These are phyloP conservation scores for Bathynomus jamesi DNA, from an alignment of 1,140 invertebrate species.

Conservation along the genomic window DNA sequence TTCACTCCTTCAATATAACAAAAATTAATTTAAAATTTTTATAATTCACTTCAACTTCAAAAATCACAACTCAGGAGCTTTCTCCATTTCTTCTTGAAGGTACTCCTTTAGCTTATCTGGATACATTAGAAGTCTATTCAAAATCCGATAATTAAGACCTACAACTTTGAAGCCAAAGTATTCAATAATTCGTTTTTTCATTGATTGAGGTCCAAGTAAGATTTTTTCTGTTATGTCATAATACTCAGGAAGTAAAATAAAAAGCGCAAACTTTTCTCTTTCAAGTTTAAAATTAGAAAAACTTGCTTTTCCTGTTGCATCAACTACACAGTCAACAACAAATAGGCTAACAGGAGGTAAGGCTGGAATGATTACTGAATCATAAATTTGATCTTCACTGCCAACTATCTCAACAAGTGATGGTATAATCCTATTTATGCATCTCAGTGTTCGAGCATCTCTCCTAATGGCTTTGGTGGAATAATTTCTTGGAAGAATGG, in stretches of 20 bases:
- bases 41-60: too few relatives aligned
- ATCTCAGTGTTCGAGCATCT: constrained; percentile 51
- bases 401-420: constrained; percentile 45
- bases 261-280: constrained; percentile 44
- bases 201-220: constrained; percentile 49
- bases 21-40: too few relatives aligned
- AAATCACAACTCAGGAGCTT: constrained; percentile 33
- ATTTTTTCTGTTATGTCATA: constrained; percentile 50
- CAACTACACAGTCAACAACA: constrained; percentile 54
- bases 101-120: constrained; percentile 44
- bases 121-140: constrained; percentile 47
- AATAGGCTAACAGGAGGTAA: constrained; percentile 54
- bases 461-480: constrained; percentile 45
- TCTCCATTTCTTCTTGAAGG: constrained; percentile 42
- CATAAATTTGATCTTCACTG: constrained; percentile 45
- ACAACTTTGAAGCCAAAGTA: constrained; percentile 56
- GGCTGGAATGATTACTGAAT: constrained; percentile 48
- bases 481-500: constrained; percentile 52
- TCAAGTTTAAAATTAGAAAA: constrained; percentile 18
- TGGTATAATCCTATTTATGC: constrained; percentile 47
- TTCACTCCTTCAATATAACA: too few relatives aligned
- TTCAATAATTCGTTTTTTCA: constrained; percentile 52
- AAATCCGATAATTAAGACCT: constrained; percentile 50
- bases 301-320: constrained; percentile 44
- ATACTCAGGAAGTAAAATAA: constrained; percentile 59